These are phyloP conservation scores for Pentalonia nigronervosa DNA, from an alignment of 1,140 invertebrate genomes.

Conservation along the genomic window DNA sequence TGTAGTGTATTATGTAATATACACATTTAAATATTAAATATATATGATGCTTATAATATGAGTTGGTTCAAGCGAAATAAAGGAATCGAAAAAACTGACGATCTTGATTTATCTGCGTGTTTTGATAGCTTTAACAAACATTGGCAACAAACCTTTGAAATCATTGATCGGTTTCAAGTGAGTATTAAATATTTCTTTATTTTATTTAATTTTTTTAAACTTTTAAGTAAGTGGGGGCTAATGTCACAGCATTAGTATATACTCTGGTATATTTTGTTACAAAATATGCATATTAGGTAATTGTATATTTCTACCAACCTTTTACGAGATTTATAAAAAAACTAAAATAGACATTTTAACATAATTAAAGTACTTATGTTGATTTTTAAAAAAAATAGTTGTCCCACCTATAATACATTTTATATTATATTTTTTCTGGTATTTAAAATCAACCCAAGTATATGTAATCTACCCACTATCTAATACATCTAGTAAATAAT, in stretches of 20 bases:
- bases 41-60: conserved; percentile 60
- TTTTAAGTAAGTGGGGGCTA: no score
- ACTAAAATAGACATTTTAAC: background rate
- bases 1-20: background rate
- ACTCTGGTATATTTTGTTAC: background rate
- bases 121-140: conserved; percentile 93
- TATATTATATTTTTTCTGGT: background rate
- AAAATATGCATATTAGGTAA: no score
- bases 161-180: conserved; percentile 77
- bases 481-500: no score
- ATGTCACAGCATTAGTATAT: no score
- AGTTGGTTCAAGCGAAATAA: conserved; percentile 62
- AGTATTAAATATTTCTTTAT: conserved; percentile 59
- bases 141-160: conserved; percentile 89
- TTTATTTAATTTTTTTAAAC: background rate
- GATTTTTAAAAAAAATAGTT: background rate
- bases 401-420: background rate
- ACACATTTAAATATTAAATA: conserved; percentile 10
- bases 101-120: conserved; percentile 79
- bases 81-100: conserved; percentile 65
- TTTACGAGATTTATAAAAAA: background rate
- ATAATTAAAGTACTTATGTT: background rate
- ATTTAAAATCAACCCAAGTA: background rate
- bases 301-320: no score
- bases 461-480: background rate